Conservation (phyloP, 1,140 invertebrate genomes). For the Trachelipus rathkii region DNA sequence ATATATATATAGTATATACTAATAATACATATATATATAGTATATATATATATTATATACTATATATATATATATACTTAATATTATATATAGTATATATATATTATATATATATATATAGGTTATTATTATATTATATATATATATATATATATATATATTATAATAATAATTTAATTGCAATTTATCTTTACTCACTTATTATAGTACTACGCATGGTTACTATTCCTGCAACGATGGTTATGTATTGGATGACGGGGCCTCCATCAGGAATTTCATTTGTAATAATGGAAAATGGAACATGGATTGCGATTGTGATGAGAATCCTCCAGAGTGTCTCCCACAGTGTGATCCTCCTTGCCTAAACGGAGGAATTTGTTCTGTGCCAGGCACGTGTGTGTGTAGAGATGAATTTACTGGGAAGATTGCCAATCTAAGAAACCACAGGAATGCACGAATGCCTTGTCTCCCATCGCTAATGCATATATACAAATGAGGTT, state of each 20-base stretch:
- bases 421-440: constrained; percentile 18
- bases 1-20: no score
- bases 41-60: no score
- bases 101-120: constrained; percentile 6
- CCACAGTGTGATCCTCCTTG: constrained; percentile 18
- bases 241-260: background rate
- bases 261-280: background rate
- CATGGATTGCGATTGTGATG: background rate
- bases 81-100: no score
- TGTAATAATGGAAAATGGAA: background rate
- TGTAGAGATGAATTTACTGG: constrained; percentile 25
- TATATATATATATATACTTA: no score
- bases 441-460: background rate
- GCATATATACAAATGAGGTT: background rate
- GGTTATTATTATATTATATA: constrained; percentile 15
- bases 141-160: constrained; percentile 1
- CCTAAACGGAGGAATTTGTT: constrained; percentile 23
- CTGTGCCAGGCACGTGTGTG: constrained; percentile 19
- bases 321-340: constrained; percentile 3
- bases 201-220: background rate
- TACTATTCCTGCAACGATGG: background rate
- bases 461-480: background rate
- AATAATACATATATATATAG: no score
- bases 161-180: background rate
- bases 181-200: background rate